Conservation (phyloP, 2,797 vertebrate species). For the Zenarchopterus dispar region DNA sequence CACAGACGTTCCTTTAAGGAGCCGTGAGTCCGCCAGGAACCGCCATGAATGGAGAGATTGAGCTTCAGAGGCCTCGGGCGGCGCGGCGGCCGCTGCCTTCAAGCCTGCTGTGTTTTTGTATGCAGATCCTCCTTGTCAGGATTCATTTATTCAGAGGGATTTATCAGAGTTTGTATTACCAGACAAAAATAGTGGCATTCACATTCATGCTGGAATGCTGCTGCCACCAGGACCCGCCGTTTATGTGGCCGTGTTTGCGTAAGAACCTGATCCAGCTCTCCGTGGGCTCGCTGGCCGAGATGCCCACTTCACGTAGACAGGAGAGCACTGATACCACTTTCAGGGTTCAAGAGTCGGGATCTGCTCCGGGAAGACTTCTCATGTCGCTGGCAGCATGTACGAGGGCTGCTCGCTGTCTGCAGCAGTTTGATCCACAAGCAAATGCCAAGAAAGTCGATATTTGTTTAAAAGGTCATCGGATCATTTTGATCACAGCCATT, state of each 20-base stretch:
- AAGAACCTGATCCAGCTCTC: conserved; percentile 70
- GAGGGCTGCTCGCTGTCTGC: conserved; percentile 41
- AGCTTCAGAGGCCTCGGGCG: conserved; percentile 61
- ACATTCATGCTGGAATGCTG: conserved; percentile 74
- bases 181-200: conserved; percentile 79
- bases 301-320: conserved; percentile 59
- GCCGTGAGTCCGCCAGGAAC: conserved; percentile 50
- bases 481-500: conserved; percentile 51
- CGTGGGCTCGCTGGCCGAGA: conserved; percentile 50
- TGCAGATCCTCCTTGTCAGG: conserved; percentile 81
- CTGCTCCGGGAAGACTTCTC: conserved; percentile 53
- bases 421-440: conserved; percentile 45
- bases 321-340: conserved; percentile 63
- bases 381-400: conserved; percentile 54
- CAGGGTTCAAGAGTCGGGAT: conserved; percentile 63
- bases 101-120: conserved; percentile 79
- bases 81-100: conserved; percentile 56
- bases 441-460: conserved; percentile 55
- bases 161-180: conserved; percentile 70
- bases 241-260: conserved; percentile 73
- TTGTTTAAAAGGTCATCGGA: conserved; percentile 60
- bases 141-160: conserved; percentile 78
- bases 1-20: conserved; percentile 74
- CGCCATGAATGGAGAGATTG: conserved; percentile 73
- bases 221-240: conserved; percentile 72